A percentile compares a stretch with the other conserved stretches of the same genome.
Evolutionary conservation across 2,888 invertebrate species (phyloP).

Genomic region (Galeruca laticollis): DNA sequence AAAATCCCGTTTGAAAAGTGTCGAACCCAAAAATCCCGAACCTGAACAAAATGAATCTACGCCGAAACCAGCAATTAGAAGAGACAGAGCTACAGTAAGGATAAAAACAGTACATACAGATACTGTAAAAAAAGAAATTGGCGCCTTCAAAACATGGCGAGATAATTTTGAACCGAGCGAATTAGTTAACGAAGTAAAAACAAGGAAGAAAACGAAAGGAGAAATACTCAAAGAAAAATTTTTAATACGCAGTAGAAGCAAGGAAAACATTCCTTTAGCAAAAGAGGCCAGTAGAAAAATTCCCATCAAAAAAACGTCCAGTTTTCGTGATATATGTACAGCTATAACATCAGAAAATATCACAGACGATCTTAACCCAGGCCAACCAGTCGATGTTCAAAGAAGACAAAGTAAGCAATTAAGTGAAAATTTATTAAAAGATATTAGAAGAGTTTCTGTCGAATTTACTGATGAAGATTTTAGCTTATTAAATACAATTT

Average conservation of each 20-base stretch:
- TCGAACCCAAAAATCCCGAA: constrained; percentile 21
- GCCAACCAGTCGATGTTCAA: constrained; percentile 64
- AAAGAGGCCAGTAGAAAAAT: constrained; percentile 52
- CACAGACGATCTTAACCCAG: constrained; percentile 70
- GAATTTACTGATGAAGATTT: constrained; percentile 71
- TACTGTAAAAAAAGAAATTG: constrained; percentile 57
- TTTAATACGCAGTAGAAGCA: constrained; percentile 75
- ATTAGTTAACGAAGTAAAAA: constrained; percentile 58
- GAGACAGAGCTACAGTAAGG: constrained; percentile 81
- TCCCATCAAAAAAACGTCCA: constrained; percentile 61
- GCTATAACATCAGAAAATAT: constrained; percentile 70
- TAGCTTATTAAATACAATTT: constrained; percentile 67
- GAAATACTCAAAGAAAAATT: constrained; percentile 83
- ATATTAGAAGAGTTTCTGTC: constrained; percentile 70
- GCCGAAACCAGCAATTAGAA: constrained; percentile 70
- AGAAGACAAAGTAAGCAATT: constrained; percentile 63
- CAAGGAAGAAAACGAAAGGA: constrained; percentile 70
- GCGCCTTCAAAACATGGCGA: constrained; percentile 69
- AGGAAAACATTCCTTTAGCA: constrained; percentile 63
- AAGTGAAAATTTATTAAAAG: constrained; percentile 60
- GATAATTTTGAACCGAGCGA: constrained; percentile 74
- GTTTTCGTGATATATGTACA: constrained; percentile 71
- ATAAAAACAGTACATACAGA: constrained; percentile 74
- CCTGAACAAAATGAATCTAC: constrained; percentile 59
- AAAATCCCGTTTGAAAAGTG: constrained; percentile 31